Base-by-base conservation (phyloP, 2,113 vertebrate genomes). In the Oxygymnocypris stewartii region DNA sequence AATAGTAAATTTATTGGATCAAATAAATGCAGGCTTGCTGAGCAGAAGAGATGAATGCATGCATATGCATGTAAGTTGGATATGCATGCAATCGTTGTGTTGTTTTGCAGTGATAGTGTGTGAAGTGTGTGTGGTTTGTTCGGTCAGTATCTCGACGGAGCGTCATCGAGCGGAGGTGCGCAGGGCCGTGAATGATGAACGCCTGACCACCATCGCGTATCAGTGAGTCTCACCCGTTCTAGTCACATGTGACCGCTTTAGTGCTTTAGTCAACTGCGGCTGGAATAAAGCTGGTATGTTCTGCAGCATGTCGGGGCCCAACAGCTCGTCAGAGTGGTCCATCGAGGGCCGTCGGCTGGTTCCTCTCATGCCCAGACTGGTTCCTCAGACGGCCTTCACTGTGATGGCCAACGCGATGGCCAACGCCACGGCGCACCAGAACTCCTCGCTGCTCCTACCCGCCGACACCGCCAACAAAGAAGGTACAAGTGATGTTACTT, bases 381-480 rank as follows among this genome's bases (percentile, higher is more conserved):
- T 99, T 71, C 98, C 98, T 9, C 98, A 99, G 87, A 99, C 98
- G 0, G 98, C 97, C 18, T 99, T 99, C 82, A 99, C 97, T 0
- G 96, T 97, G 63, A 98, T 97, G 0, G 98, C 98, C 0, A 99
- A 99, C 0, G 97, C 98, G 0, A 96, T 99, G 31, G 98, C 98
- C 88, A 97, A 95, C 1, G 96, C 97, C 42, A 95, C 97, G 0
- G 91, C 98, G 81, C 97, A 97, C 94, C 98, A 99, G 93, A 99
- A 99, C 0, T 93, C 97, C 0, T 95, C 97, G 14, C 96, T 99
- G 65, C 96, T 96, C 12, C 92, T 96, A 85, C 98, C 98, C 31
- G 96, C 97, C 16, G 97, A 99, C 87, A 99, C 98, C 0, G 98
- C 97, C 61, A 99, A 96, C 94, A 99, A 99, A 93, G 98, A 99